Evolutionary conservation across 2,888 invertebrate genomes (phyloP).

Genomic region (Sussaba pulchella): DNA sequence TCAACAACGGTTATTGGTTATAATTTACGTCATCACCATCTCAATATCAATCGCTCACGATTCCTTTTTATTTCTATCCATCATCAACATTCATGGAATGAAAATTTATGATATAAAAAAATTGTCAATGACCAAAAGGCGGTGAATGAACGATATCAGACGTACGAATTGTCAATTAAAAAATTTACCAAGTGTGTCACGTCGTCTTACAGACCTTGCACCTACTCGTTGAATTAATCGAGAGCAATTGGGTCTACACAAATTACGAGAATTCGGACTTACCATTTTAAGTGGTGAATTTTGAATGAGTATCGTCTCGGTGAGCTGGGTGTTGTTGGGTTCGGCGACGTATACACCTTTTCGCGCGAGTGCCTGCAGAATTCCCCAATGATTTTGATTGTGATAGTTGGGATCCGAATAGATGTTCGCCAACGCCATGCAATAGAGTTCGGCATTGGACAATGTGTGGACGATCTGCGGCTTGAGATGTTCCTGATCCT

Average conservation of each 20-base stretch:
- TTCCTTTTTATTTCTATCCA: no score
- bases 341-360: slow-evolving; percentile 95
- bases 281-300: slow-evolving; percentile 98
- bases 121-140: no score
- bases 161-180: no score
- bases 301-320: slow-evolving; percentile 98
- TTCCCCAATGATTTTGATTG: slow-evolving; percentile 97
- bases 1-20: background rate
- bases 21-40: background rate
- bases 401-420: slow-evolving; percentile 98
- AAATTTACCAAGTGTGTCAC: no score
- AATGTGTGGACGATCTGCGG: slow-evolving; percentile 96
- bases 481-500: slow-evolving; percentile 97
- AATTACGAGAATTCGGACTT: slow-evolving; percentile 61
- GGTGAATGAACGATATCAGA: no score
- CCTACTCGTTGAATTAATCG: no score
- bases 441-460: slow-evolving; percentile 97
- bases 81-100: no score
- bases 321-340: slow-evolving; percentile 94
- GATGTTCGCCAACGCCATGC: slow-evolving; percentile 96
- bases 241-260: no score
- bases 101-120: no score
- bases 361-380: slow-evolving; percentile 95
- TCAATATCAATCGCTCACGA: no score
- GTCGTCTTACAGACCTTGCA: no score